Percentiles rank a stretch among this genome's conserved stretches.
phyloP scores from a whole-genome alignment of 2,888 invertebrate genomes.

The Nemoura dubitans region DNA sequence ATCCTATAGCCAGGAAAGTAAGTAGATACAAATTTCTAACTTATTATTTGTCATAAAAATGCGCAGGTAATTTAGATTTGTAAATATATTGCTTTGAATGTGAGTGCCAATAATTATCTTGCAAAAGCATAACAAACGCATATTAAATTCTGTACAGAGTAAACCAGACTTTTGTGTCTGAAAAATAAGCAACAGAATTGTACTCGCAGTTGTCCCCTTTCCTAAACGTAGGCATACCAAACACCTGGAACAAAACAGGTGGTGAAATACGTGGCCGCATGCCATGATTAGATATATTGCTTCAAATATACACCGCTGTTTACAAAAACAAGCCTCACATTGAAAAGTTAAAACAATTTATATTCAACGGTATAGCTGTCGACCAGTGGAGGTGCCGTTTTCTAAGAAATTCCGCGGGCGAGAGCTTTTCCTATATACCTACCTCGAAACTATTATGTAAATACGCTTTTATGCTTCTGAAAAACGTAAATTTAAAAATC shows the following conservation, averaged over 20 bases:
- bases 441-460: background rate
- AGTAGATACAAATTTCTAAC: background rate
- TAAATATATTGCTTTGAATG: background rate
- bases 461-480: background rate
- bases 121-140: background rate
- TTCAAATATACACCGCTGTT: background rate
- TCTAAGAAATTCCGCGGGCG: background rate
- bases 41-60: background rate
- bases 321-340: background rate
- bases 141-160: background rate
- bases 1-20: background rate
- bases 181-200: background rate
- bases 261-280: background rate
- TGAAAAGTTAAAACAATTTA: no score
- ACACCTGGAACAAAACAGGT: background rate
- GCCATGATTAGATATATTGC: background rate
- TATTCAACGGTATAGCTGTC: no score
- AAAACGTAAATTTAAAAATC: background rate
- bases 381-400: constrained; percentile 18
- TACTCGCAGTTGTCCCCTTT: background rate
- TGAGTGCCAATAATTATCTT: background rate
- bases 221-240: background rate
- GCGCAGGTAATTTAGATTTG: background rate
- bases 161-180: background rate
- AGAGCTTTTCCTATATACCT: background rate